phyloP scores from a whole-genome alignment of 2,113 vertebrate genomes.

The Ptychochromis oligacanthus region DNA sequence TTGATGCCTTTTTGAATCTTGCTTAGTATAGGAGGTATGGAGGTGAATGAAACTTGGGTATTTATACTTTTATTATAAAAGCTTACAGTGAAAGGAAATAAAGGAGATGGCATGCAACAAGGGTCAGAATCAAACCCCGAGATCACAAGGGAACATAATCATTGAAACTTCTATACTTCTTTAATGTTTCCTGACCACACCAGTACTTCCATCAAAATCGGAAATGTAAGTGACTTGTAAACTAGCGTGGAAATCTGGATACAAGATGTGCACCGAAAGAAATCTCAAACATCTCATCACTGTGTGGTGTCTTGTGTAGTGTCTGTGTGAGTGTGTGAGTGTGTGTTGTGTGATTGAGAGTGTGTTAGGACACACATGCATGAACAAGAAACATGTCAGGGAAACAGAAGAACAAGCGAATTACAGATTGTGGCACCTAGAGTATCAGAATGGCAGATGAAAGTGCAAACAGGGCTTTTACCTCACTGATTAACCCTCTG shows the following conservation, averaged over 20 bases:
- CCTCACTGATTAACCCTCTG: constrained; percentile 42
- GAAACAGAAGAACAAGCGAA: constrained; percentile 40
- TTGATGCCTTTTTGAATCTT: constrained; percentile 35
- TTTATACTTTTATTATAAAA: constrained; percentile 1
- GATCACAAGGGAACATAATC: neutral
- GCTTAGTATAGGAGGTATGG: neutral
- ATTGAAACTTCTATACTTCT: neutral
- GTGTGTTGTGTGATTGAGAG: constrained; percentile 64
- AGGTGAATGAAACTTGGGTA: neutral
- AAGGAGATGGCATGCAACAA: neutral
- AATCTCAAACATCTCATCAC: neutral
- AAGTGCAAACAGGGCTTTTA: constrained; percentile 46
- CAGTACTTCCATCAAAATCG: neutral
- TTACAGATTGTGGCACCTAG: constrained; percentile 45
- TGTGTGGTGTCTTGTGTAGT: constrained; percentile 1
- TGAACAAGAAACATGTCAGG: constrained; percentile 36
- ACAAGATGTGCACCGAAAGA: constrained; percentile 18
- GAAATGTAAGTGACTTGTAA: constrained; percentile 1
- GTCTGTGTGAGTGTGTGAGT: constrained; percentile 6
- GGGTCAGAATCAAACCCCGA: neutral
- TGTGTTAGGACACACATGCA: constrained; percentile 36
- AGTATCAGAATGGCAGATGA: constrained; percentile 52
- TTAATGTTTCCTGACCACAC: neutral
- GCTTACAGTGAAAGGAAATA: neutral
- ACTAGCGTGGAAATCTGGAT: constrained; percentile 35